Conservation (phyloP, 2,888 invertebrate genomes). For the Portevinia maculata region DNA sequence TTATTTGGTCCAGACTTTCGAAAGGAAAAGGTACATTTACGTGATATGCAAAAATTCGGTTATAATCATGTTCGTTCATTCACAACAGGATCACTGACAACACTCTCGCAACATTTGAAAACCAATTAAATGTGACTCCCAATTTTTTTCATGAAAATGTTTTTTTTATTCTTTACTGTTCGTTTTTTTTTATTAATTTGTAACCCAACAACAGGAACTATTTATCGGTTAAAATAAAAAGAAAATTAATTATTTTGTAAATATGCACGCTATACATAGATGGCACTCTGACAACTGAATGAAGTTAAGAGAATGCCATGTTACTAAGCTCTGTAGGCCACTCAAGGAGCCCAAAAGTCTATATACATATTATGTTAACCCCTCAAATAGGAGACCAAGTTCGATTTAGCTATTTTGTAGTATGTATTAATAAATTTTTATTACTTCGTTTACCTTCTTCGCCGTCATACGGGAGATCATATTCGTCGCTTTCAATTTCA, state of each 20-base stretch:
- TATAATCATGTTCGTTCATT: no score
- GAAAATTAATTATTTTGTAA: neutral
- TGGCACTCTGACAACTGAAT: neutral
- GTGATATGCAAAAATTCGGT: no score
- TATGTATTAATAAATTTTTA: constrained; percentile 29
- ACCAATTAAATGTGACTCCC: no score
- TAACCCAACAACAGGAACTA: neutral
- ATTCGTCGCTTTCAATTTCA: constrained; percentile 82
- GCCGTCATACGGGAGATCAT: constrained; percentile 81
- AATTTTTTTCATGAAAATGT: no score
- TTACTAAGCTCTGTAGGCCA: neutral
- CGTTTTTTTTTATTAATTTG: constrained; percentile 1
- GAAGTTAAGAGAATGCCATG: neutral
- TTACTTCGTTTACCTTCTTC: constrained; percentile 78
- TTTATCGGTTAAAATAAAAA: neutral
- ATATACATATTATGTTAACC: no score
- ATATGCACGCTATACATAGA: neutral
- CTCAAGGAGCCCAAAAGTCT: neutral
- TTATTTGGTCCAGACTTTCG: no score
- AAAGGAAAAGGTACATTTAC: no score
- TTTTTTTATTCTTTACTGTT: neutral
- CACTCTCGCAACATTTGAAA: no score
- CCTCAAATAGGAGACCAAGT: constrained; percentile 10
- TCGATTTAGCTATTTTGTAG: constrained; percentile 10
- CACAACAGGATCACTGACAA: no score